Percentiles rank a stretch among this genome's conserved stretches.
phyloP scores from a whole-genome alignment of 2,797 vertebrate species.

The Schizothorax lantsangensis region DNA sequence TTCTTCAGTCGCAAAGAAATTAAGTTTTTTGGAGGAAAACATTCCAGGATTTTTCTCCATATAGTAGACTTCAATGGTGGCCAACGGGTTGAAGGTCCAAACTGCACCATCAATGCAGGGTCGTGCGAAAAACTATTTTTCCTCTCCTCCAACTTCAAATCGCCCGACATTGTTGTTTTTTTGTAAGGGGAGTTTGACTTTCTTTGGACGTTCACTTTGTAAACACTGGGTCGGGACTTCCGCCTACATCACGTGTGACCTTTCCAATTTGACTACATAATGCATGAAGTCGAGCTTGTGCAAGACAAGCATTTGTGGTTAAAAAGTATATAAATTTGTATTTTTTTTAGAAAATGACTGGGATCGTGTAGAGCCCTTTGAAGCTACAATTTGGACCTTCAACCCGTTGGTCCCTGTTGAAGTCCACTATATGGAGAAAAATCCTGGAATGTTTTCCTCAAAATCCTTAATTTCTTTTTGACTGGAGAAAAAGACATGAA shows the following conservation, averaged over 20 bases:
- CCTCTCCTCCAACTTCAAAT: not conserved
- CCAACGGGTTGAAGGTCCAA: too few relatives aligned
- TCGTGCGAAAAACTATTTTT: too few relatives aligned
- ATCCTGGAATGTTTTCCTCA: not conserved
- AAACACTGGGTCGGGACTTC: not conserved
- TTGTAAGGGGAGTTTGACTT: not conserved
- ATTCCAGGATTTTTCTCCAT: too few relatives aligned
- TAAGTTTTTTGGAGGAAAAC: fast-evolving
- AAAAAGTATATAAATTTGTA: not conserved
- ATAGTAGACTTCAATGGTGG: too few relatives aligned
- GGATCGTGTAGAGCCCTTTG: not conserved
- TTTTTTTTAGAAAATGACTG: not conserved
- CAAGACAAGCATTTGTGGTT: not conserved
- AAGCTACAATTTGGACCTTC: not conserved
- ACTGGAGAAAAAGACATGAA: not conserved
- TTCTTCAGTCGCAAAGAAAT: too few relatives aligned
- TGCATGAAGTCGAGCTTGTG: not conserved
- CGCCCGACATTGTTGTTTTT: not conserved
- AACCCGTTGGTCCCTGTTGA: not conserved
- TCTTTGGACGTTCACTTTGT: not conserved
- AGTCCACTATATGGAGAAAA: not conserved
- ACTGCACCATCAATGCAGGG: too few relatives aligned
- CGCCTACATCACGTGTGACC: not conserved
- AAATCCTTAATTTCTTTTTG: not conserved
- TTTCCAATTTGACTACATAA: not conserved